These are phyloP conservation scores for Drosophila baimaii DNA, from an alignment of 1,140 invertebrate genomes.

Conservation along the genomic window DNA sequence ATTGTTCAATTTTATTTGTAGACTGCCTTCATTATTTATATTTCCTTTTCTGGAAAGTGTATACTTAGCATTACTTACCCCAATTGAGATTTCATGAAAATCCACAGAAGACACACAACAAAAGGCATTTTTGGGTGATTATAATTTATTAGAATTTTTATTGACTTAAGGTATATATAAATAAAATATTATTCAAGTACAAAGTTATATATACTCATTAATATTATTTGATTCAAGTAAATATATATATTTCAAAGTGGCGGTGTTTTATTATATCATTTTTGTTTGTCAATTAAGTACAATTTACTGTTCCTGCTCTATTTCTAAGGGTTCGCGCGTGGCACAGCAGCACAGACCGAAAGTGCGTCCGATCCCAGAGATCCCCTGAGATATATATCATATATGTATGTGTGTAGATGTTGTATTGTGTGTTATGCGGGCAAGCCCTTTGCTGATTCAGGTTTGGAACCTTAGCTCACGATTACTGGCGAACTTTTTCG, in stretches of 20 bases:
- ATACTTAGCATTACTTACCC: background rate
- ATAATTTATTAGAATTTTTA: slow-evolving; percentile 84
- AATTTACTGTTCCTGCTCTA: slow-evolving; percentile 74
- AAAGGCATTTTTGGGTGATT: slow-evolving; percentile 71
- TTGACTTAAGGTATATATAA: slow-evolving; percentile 83
- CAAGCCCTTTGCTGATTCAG: slow-evolving; percentile 7
- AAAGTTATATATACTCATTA: slow-evolving; percentile 84
- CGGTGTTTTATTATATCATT: slow-evolving; percentile 61
- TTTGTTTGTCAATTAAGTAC: slow-evolving; percentile 66
- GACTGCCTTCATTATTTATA: too few relatives aligned
- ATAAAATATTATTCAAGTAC: slow-evolving; percentile 84
- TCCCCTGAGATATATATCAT: slow-evolving; percentile 9
- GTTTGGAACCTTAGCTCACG: slow-evolving; percentile 31
- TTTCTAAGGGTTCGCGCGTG: slow-evolving; percentile 41
- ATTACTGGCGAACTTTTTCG: slow-evolving; percentile 8
- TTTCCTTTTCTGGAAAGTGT: too few relatives aligned
- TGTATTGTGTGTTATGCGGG: slow-evolving; percentile 11
- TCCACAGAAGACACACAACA: background rate
- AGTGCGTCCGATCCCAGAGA: slow-evolving; percentile 26
- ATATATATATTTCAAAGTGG: slow-evolving; percentile 81
- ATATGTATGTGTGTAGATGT: slow-evolving; percentile 1
- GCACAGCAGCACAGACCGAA: slow-evolving; percentile 16
- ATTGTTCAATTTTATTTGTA: too few relatives aligned
- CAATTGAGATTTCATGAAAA: background rate
- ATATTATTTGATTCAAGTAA: slow-evolving; percentile 83